phyloP scores from a whole-genome alignment of 1,140 invertebrate genomes.

The Drosophila virilis region DNA sequence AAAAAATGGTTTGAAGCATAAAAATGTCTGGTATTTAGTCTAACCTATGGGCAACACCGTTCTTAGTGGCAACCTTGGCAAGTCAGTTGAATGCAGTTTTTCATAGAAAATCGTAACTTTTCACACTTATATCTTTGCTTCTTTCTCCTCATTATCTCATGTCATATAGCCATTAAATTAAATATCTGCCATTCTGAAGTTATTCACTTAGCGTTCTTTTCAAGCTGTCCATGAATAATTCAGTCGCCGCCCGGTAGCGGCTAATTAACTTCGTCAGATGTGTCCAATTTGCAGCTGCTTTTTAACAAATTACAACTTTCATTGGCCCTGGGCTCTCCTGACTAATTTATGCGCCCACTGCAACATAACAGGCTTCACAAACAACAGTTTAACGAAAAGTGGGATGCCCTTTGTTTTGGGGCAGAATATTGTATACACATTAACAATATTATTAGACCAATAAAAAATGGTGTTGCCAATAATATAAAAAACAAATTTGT shows the following conservation, averaged over 20 bases:
- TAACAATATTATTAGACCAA: too few relatives aligned
- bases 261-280: constrained; percentile 47
- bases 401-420: not conserved
- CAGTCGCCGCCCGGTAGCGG: constrained; percentile 34
- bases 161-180: constrained; percentile 14
- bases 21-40: too few relatives aligned
- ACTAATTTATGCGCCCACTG: constrained; percentile 52
- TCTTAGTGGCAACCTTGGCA: not conserved
- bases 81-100: too few relatives aligned
- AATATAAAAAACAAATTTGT: too few relatives aligned
- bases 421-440: too few relatives aligned
- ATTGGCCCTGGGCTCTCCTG: constrained; percentile 17
- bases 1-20: too few relatives aligned
- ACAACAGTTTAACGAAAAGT: too few relatives aligned
- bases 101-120: too few relatives aligned
- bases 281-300: constrained; percentile 49
- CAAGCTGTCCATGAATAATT: constrained; percentile 38
- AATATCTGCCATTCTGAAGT: constrained; percentile 10
- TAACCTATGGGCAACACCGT: too few relatives aligned
- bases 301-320: constrained; percentile 50
- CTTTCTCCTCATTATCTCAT: constrained; percentile 12
- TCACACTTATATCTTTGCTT: not conserved
- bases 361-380: constrained; percentile 17
- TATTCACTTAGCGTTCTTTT: constrained; percentile 32
- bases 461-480: too few relatives aligned